phyloP scores from a whole-genome alignment of 64 coral and sea anemone species.

The Pocillopora verrucosa region DNA sequence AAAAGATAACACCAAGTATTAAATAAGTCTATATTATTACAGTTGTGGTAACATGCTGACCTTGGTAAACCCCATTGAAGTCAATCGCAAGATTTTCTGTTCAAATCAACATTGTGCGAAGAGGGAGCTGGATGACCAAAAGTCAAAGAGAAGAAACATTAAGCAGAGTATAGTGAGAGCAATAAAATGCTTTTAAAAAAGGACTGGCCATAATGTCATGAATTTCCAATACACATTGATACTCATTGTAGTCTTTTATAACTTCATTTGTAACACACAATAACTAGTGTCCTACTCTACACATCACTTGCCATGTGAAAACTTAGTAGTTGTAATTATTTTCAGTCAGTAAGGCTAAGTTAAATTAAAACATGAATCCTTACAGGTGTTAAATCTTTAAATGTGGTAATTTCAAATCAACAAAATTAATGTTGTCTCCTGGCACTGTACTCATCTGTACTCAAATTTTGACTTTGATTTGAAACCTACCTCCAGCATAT shows the following conservation, averaged over 20 bases:
- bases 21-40: background rate
- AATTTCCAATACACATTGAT: too few species aligned
- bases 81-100: conserved; percentile 76
- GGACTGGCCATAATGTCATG: too few species aligned
- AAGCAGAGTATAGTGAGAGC: too few species aligned
- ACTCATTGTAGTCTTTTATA: too few species aligned
- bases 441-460: background rate
- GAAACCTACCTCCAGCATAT: conserved; percentile 86
- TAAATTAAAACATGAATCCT: background rate
- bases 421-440: too few species aligned
- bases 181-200: background rate
- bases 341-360: too few species aligned
- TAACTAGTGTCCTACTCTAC: too few species aligned
- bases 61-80: conserved; percentile 94
- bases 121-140: conserved; percentile 45
- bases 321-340: too few species aligned
- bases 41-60: background rate
- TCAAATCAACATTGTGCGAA: conserved; percentile 50
- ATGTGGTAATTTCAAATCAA: too few species aligned
- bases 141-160: background rate
- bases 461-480: background rate
- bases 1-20: background rate
- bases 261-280: too few species aligned
- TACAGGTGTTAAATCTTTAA: too few species aligned
- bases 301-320: too few species aligned